phyloP scores from a whole-genome alignment of 2,888 invertebrate species.

The Pseudolycoriella hygida region DNA sequence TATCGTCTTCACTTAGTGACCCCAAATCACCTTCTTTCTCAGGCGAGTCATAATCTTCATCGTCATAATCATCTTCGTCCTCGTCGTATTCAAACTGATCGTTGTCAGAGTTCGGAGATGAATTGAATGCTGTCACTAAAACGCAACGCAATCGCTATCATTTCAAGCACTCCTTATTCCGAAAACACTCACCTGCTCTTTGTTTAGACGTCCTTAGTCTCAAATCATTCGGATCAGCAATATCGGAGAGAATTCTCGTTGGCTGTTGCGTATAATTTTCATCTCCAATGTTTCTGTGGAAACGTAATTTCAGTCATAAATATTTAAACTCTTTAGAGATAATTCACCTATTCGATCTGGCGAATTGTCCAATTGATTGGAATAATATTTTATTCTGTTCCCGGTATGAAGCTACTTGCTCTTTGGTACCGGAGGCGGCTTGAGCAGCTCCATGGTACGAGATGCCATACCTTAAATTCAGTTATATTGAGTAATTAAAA shows the following conservation, averaged over 20 bases:
- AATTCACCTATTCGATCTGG: constrained; percentile 19
- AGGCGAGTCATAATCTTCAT: constrained; percentile 30
- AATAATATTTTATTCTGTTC: constrained; percentile 47
- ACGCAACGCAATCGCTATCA: neutral
- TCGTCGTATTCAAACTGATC: constrained; percentile 28
- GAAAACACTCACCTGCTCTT: neutral
- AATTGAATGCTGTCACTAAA: neutral
- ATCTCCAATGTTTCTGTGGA: no score
- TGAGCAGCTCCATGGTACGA: constrained; percentile 67
- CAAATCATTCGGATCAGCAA: constrained; percentile 6
- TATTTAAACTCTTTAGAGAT: neutral
- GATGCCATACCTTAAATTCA: constrained; percentile 41
- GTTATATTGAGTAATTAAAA: neutral
- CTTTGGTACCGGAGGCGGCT: constrained; percentile 54
- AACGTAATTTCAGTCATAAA: neutral
- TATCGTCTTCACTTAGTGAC: constrained; percentile 12
- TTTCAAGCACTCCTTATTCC: no score
- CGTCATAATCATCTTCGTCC: constrained; percentile 27
- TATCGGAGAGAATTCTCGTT: neutral
- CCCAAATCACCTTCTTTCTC: constrained; percentile 41
- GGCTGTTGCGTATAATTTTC: no score
- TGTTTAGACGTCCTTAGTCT: constrained; percentile 6
- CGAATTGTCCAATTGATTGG: constrained; percentile 40
- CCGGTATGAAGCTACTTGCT: constrained; percentile 38
- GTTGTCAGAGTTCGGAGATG: constrained; percentile 19